Base-by-base conservation (phyloP, 2,888 invertebrate genomes). In the Rhagonycha lutea region DNA sequence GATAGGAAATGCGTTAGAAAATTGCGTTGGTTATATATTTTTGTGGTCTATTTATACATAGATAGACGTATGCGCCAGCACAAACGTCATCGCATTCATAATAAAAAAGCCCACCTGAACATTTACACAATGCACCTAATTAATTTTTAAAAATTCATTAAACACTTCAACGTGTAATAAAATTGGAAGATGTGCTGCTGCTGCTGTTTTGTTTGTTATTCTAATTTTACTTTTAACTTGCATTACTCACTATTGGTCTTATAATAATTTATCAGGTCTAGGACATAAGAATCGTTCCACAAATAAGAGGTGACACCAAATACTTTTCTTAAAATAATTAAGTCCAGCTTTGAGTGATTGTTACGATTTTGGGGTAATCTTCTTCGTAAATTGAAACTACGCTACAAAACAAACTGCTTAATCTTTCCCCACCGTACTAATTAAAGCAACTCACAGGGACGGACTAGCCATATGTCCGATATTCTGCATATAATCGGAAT, bases 31-130 rank as follows among this genome's bases (percentile, higher is more conserved):
- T 72, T 61, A 28, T 28, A 72, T 68, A 18, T 68, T 72, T 67
- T 68, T 67, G 14, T 4, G 18, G 18, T 72, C 72, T 72, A 72
- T 72, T 68, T 72, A 61, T 72, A 72, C 14, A 18, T 26, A 29
- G 63, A 18, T 67, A 67, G 60, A 60, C 67, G 28, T 63, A 61
- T 12, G n/a, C 72, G 65, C 65, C 29, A 23, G 62, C 29, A 23
- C 29, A 26, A 65, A 26, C 67, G 72, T 72, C 72, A 72, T 24
- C 29, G 47, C 14, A 61, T 72, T 68, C 72, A 72, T 72, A 72
- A 47, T 47, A 12, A 47, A 72, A 72, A 28, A 68, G 61, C 72
- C 67, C 72, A 65, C 68, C 67, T 68, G 68, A 72, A 47, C 68
- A 18, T 68, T 68, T 67, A 47, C 60, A 28, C 14, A 71, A 67